A percentile compares a stretch with the other conserved stretches of the same genome.
These are phyloP conservation scores for Chaitophorus viminalis DNA, from an alignment of 2,888 invertebrate genomes.

Conservation along the genomic window DNA sequence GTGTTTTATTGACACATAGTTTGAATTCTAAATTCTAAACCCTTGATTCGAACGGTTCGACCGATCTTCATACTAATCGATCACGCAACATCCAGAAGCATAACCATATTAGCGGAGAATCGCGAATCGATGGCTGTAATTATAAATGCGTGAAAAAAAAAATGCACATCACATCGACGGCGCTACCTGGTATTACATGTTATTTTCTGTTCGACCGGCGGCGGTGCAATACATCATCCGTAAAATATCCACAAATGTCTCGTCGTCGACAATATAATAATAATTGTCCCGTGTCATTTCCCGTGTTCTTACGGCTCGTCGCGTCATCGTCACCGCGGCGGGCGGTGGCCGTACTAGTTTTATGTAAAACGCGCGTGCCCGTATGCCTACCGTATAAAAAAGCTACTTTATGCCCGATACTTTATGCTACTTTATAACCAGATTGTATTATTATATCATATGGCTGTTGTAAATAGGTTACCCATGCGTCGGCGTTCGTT, in stretches of 20 bases:
- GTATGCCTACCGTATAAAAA: neutral
- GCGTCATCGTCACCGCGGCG: neutral
- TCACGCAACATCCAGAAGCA: too few species aligned
- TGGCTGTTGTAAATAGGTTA: neutral
- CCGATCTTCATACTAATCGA: too few species aligned
- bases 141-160: too few species aligned
- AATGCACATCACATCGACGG: too few species aligned
- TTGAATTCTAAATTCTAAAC: too few species aligned
- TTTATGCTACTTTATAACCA: neutral
- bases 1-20: too few species aligned
- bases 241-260: neutral
- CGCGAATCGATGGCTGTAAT: too few species aligned
- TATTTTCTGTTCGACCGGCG: too few species aligned
- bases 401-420: neutral
- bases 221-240: neutral
- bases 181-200: too few species aligned
- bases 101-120: too few species aligned
- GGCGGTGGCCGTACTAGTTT: neutral
- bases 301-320: constrained; percentile 23
- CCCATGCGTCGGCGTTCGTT: neutral
- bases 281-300: constrained; percentile 31
- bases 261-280: neutral
- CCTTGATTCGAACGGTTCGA: too few species aligned
- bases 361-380: constrained; percentile 21
- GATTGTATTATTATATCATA: too few species aligned